Evolutionary conservation across 1,140 invertebrate genomes (phyloP), one percentile per base, ranked within the genome.

Genomic region (Drosophila teissieri): DNA sequence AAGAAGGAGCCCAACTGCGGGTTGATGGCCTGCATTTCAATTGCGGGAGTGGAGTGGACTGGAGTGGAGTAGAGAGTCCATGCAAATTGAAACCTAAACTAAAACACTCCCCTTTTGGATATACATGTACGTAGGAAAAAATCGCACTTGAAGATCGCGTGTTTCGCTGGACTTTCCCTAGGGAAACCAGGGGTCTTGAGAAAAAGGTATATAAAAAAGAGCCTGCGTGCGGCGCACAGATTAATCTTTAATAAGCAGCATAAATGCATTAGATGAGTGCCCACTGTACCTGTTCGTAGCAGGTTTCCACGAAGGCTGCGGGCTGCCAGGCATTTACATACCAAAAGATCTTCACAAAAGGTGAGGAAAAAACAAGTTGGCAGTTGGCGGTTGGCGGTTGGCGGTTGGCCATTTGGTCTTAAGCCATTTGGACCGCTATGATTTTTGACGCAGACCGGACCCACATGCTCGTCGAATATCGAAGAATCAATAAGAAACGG

Each of bases 101-200:
- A 37, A 8, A 36, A n/a, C 31, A 22, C 48, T 14, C 36, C 24
- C 48, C 8, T 4, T 27, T 10, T 15, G 27, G 27, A 6, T 8
- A 15, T 10, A n/a, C n/a, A 15, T 12, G 2, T 1, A 19, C 2
- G 19, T 19, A 19, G 2, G 19, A 11, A 52, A 12, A 53, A 68
- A 67, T 31, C 34, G 46, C 65, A 69, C 45, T 55, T 53, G 22
- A 55, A 36, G 39, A 80, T 80, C 73, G 78, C 78, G 78, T 80
- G 78, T 14, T 58, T 36, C 17, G 10, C 34, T 34, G 52, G 65
- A 42, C 56, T 81, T 80, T 80, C 78, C 78, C 78, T 77, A 81
- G 78, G 78, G 78, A 81, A 81, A 81, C 46, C 73, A 40, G 22
- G 55, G 34, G 44, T 49, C 70, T 39, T 72, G 73, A 52, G 73